A percentile compares a stretch with the other conserved stretches of the same genome.
These are phyloP conservation scores for Callyntrura guangdongensis DNA, from an alignment of 2,888 invertebrate species.

Conservation along the genomic window DNA sequence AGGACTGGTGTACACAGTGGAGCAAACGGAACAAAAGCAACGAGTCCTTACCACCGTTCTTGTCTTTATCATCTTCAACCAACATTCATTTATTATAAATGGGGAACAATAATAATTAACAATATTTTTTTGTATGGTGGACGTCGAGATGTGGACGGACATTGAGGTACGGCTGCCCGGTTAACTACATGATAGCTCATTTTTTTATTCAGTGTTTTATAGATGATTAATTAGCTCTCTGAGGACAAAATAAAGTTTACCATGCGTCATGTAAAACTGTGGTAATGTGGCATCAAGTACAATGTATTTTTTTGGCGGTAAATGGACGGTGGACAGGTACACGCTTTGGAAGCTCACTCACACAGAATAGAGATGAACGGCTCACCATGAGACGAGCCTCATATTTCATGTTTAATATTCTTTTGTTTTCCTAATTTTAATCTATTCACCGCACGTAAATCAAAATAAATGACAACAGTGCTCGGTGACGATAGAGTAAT, in stretches of 20 bases:
- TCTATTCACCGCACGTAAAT: slow-evolving; percentile 69
- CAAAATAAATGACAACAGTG: slow-evolving; percentile 65
- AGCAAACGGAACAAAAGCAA: slow-evolving; percentile 38
- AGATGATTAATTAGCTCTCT: slow-evolving; percentile 67
- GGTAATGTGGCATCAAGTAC: slow-evolving; percentile 53
- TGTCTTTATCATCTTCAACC: slow-evolving; percentile 29
- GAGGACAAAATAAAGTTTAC: slow-evolving; percentile 28
- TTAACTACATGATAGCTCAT: background rate
- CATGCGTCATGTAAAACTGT: slow-evolving; percentile 19
- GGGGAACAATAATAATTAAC: slow-evolving; percentile 55
- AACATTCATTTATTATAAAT: slow-evolving; percentile 24
- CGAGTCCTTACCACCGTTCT: slow-evolving; percentile 8
- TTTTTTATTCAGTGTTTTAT: background rate
- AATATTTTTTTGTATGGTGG: slow-evolving; percentile 45
- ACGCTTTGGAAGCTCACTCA: background rate
- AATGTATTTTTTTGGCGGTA: slow-evolving; percentile 45
- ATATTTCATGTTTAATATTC: slow-evolving; percentile 27
- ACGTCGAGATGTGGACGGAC: background rate
- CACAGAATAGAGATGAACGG: background rate
- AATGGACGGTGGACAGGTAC: slow-evolving; percentile 28
- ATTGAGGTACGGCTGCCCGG: background rate
- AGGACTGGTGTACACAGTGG: slow-evolving; percentile 2
- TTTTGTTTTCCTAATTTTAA: slow-evolving; percentile 50
- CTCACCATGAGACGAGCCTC: background rate
- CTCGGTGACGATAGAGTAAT: slow-evolving; percentile 45